Conservation (phyloP, 2,113 vertebrate genomes). For the Alaudala cheleensis region DNA sequence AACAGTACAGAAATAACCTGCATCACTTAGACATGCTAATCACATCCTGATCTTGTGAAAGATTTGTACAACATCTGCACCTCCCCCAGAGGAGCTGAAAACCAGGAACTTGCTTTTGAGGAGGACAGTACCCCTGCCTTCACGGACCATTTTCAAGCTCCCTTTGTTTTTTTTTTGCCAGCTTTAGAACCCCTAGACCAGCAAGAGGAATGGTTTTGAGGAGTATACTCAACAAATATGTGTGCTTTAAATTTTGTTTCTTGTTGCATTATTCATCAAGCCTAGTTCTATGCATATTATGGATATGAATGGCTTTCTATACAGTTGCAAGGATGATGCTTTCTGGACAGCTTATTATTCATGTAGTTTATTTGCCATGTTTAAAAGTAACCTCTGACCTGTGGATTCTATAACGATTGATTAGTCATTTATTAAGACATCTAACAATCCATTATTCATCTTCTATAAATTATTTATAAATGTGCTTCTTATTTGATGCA, state of each 20-base stretch:
- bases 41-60: not conserved
- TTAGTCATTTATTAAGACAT: slow-evolving; percentile 57
- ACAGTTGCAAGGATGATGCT: not conserved
- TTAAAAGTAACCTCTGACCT: slow-evolving; percentile 47
- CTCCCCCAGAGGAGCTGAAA: not conserved
- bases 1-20: not conserved
- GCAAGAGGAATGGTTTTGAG: not conserved
- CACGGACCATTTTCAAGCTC: not conserved
- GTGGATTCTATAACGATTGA: slow-evolving; percentile 37
- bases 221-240: not conserved
- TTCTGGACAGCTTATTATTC: slow-evolving; percentile 45
- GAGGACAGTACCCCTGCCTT: accelerated
- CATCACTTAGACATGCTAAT: not conserved
- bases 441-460: slow-evolving; percentile 56
- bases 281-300: not conserved
- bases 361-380: slow-evolving; percentile 41
- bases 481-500: slow-evolving; percentile 34
- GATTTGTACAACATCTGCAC: not conserved
- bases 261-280: not conserved
- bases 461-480: slow-evolving; percentile 54
- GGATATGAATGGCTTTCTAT: not conserved
- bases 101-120: not conserved
- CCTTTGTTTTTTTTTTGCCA: not conserved
- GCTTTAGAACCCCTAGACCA: not conserved
- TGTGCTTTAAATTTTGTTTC: not conserved